Conservation (phyloP, 2,113 vertebrate genomes). For the Dipodomys ordii region DNA sequence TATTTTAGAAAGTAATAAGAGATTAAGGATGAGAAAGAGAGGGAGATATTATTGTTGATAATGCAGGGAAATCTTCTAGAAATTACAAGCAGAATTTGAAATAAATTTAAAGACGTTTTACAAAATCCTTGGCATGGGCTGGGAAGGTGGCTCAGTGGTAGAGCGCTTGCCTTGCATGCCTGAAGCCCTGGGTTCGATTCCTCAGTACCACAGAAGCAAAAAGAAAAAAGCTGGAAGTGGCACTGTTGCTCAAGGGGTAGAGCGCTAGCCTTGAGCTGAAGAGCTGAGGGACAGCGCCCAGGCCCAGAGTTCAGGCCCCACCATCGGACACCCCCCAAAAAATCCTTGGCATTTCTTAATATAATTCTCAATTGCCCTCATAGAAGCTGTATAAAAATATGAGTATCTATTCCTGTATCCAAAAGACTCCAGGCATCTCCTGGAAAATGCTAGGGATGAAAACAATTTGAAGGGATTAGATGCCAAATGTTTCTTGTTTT, state of each 20-base stretch:
- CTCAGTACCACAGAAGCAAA: no score
- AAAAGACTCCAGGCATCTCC: neutral
- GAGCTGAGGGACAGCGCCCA: no score
- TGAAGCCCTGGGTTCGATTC: no score
- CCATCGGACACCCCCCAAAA: no score
- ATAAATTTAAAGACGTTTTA: constrained; percentile 9
- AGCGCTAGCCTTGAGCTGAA: no score
- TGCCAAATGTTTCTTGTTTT: neutral
- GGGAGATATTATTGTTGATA: neutral
- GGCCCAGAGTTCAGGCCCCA: no score
- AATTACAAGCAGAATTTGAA: constrained; percentile 7
- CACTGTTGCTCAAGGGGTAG: no score
- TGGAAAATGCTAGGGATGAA: neutral
- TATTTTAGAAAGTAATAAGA: neutral
- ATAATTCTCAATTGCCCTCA: neutral
- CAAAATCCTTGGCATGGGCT: neutral
- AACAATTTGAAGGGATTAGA: neutral
- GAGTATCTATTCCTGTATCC: neutral
- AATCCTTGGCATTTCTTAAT: neutral
- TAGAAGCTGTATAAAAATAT: neutral
- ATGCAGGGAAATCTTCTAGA: neutral
- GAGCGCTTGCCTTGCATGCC: no score
- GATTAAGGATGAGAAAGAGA: neutral
- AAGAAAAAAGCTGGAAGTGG: no score
- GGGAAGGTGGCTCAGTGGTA: no score